phyloP scores from a whole-genome alignment of 2,888 invertebrate species.

The Notocelia uddmanniana region DNA sequence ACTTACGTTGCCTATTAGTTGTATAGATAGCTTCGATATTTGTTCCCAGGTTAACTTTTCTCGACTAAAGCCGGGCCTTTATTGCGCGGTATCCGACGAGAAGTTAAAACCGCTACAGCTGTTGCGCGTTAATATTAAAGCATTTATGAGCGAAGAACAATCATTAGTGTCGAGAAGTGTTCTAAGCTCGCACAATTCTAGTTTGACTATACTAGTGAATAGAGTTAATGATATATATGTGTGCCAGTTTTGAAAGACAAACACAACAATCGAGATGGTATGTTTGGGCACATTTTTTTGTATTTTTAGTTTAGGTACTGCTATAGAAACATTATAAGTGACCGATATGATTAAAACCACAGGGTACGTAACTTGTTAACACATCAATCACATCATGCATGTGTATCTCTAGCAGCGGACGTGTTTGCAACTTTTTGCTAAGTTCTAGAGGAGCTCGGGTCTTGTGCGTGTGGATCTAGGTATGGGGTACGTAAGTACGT shows the following conservation, averaged over 20 bases:
- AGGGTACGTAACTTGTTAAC: too few species aligned
- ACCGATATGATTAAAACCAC: too few species aligned
- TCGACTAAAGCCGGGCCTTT: slow-evolving; percentile 25
- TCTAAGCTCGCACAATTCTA: slow-evolving; percentile 37
- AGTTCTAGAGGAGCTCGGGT: neutral
- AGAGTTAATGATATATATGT: too few species aligned
- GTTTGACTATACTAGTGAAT: too few species aligned
- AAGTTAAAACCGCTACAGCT: slow-evolving; percentile 44
- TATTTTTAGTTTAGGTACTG: too few species aligned
- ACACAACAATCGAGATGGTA: too few species aligned
- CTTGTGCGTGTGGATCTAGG: neutral
- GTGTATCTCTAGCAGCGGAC: too few species aligned
- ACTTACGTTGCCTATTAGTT: slow-evolving; percentile 26
- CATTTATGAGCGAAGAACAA: slow-evolving; percentile 34
- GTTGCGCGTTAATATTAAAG: slow-evolving; percentile 35
- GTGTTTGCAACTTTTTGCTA: slow-evolving; percentile 4
- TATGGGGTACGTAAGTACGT: neutral
- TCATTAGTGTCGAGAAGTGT: slow-evolving; percentile 33
- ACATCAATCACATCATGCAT: too few species aligned
- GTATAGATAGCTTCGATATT: slow-evolving; percentile 35
- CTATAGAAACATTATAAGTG: too few species aligned
- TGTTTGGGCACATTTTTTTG: too few species aligned
- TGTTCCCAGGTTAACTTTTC: slow-evolving; percentile 41
- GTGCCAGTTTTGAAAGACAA: too few species aligned
- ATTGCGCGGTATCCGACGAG: slow-evolving; percentile 28